Evolutionary conservation across 2,113 vertebrate genomes (phyloP).

Genomic region (Orthonyx spaldingii): DNA sequence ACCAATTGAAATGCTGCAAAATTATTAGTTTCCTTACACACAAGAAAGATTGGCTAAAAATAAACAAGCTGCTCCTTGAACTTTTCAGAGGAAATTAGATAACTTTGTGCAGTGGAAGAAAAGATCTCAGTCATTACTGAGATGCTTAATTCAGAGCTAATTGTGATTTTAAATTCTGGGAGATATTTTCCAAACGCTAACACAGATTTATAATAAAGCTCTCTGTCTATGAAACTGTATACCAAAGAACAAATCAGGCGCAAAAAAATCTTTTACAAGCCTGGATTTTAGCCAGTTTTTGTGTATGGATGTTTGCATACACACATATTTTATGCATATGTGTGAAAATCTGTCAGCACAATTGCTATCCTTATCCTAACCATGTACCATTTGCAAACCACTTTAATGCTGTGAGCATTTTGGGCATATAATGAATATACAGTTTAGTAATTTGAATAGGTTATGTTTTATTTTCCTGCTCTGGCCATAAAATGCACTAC

Average conservation of each 20-base stretch:
- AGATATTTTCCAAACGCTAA: background rate
- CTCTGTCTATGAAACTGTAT: background rate
- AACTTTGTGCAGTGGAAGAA: background rate
- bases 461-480: background rate
- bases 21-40: background rate
- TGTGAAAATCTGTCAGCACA: slow-evolving; percentile 6
- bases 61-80: background rate
- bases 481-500: background rate
- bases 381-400: background rate
- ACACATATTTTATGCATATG: background rate
- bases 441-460: background rate
- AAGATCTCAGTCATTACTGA: background rate
- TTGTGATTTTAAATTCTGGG: background rate
- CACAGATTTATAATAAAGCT: background rate
- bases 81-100: background rate
- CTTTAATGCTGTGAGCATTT: background rate
- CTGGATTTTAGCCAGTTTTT: background rate
- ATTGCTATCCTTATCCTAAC: background rate
- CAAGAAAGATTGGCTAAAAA: background rate
- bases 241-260: background rate
- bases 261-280: background rate
- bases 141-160: background rate
- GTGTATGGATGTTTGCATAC: background rate
- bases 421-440: background rate
- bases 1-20: background rate